Evolutionary conservation across 2,797 vertebrate genomes (phyloP).

Genomic region (Esox masquinongy): DNA sequence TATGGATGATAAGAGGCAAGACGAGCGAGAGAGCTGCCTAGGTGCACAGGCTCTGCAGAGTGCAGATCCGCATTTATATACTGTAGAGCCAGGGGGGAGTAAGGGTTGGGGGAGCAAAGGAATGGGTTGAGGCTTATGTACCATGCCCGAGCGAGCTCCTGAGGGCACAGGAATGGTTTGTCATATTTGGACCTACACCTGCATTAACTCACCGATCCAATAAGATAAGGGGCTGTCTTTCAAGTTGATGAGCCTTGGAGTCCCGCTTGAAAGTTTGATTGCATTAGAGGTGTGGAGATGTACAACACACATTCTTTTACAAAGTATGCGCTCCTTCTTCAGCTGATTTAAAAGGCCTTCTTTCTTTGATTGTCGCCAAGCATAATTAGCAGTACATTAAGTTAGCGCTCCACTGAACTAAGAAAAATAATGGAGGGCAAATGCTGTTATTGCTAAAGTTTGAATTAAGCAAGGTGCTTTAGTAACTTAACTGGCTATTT

Average conservation of each 20-base stretch:
- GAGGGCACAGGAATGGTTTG: not conserved
- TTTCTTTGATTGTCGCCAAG: not conserved
- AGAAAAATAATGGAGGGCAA: no score
- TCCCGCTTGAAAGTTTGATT: not conserved
- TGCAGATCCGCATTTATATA: slow-evolving; percentile 32
- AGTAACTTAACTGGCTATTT: not conserved
- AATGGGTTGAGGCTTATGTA: not conserved
- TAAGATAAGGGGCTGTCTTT: not conserved
- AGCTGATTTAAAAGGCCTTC: not conserved
- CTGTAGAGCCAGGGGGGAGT: slow-evolving; percentile 7
- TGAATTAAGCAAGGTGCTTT: not conserved
- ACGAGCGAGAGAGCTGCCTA: not conserved
- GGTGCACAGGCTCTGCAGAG: slow-evolving; percentile 13
- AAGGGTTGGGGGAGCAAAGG: not conserved
- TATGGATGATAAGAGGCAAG: not conserved
- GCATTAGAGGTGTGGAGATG: not conserved
- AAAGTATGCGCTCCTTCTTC: no score
- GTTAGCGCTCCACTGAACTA: no score
- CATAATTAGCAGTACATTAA: no score
- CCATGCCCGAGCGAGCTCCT: not conserved
- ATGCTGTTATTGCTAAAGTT: not conserved
- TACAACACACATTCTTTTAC: not conserved
- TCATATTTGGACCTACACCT: not conserved
- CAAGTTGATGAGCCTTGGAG: not conserved
- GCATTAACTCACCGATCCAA: not conserved